Percentiles rank a stretch among this genome's conserved stretches.
These are phyloP conservation scores for Thymelicus sylvestris DNA, from an alignment of 2,888 invertebrate species.

Conservation along the genomic window DNA sequence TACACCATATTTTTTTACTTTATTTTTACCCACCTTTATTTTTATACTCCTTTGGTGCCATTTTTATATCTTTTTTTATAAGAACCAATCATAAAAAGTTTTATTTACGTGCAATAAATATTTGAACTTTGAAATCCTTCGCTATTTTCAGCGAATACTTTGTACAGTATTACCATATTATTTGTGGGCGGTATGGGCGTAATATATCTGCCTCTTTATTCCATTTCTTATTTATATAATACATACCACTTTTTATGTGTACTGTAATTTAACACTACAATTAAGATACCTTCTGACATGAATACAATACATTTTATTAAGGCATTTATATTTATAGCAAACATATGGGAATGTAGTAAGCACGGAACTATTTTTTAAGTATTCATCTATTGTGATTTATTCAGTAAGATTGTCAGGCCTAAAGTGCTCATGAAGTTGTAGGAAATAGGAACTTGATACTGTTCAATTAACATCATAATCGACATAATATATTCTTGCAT, in stretches of 20 bases:
- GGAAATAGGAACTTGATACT: constrained; percentile 10
- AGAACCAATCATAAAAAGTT: constrained; percentile 5
- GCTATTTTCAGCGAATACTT: constrained; percentile 21
- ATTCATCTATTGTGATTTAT: constrained; percentile 20
- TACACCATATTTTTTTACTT: constrained; percentile 49
- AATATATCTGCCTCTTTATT: constrained; percentile 24
- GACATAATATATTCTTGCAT: constrained; percentile 28
- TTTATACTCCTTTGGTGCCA: constrained; percentile 58
- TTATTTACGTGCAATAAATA: constrained; percentile 34
- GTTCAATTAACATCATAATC: constrained; percentile 44
- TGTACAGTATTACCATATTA: constrained; percentile 33
- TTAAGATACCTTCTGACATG: not conserved
- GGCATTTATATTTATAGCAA: not conserved
- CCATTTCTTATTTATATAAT: constrained; percentile 1
- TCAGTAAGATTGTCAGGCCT: constrained; percentile 25
- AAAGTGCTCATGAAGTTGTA: constrained; percentile 25
- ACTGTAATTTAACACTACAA: constrained; percentile 1
- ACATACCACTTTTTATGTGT: not conserved
- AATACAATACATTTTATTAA: constrained; percentile 8
- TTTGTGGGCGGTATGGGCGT: constrained; percentile 10
- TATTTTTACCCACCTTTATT: constrained; percentile 65
- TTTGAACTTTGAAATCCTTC: not conserved
- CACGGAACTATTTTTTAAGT: constrained; percentile 14
- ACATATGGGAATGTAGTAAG: not conserved
- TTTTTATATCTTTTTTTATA: constrained; percentile 45